phyloP scores from a whole-genome alignment of 2,888 invertebrate species.

The Leucophenga montana region DNA sequence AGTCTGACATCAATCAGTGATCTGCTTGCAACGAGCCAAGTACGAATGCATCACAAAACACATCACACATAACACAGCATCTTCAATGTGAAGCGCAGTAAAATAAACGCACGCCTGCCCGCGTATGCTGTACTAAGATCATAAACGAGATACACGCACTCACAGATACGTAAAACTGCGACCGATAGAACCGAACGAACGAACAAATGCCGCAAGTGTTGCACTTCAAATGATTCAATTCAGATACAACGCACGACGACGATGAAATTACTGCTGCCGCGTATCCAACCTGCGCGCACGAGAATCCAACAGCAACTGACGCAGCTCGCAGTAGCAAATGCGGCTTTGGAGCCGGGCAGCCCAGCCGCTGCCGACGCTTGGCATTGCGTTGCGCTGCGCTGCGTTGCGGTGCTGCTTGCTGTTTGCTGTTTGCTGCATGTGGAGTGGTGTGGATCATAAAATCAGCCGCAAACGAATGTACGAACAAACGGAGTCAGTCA shows the following conservation, averaged over 20 bases:
- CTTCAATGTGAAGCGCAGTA: too few species aligned
- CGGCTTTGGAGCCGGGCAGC: constrained; percentile 44
- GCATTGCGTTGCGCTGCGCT: neutral
- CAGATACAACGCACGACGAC: too few species aligned
- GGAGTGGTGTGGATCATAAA: too few species aligned
- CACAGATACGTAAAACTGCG: too few species aligned
- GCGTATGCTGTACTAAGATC: too few species aligned
- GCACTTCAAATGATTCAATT: neutral
- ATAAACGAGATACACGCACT: too few species aligned
- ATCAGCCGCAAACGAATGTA: too few species aligned
- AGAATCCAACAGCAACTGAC: constrained; percentile 58
- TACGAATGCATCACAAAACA: neutral
- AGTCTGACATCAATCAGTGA: constrained; percentile 10
- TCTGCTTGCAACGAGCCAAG: neutral
- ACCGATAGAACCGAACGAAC: too few species aligned
- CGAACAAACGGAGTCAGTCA: neutral
- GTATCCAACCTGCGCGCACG: constrained; percentile 46
- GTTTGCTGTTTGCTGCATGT: neutral
- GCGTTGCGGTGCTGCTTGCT: neutral
- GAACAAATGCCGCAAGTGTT: constrained; percentile 1
- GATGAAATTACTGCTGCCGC: constrained; percentile 26
- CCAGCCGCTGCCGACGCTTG: constrained; percentile 38
- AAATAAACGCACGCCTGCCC: too few species aligned
- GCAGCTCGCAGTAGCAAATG: constrained; percentile 17
- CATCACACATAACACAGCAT: too few species aligned